Evolutionary conservation across 2,113 vertebrate species (phyloP).

Genomic region (Percina caprodes): DNA sequence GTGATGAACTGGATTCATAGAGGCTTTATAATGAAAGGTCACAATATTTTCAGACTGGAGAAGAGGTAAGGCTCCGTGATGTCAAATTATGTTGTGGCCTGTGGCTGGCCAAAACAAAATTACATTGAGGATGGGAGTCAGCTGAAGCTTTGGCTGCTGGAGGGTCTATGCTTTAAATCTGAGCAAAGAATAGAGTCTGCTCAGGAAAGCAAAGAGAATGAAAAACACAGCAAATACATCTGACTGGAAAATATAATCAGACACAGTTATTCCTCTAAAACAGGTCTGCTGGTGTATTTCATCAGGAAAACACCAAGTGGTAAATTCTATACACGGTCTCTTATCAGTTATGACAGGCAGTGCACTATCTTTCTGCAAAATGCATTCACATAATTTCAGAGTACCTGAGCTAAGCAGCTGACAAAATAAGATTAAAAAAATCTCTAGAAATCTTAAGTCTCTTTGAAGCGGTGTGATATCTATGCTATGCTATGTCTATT

Average conservation of each 20-base stretch:
- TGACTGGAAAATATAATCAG: slow-evolving; percentile 7
- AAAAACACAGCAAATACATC: slow-evolving; percentile 1
- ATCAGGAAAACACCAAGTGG: slow-evolving; percentile 26
- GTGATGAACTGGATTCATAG: slow-evolving; percentile 70
- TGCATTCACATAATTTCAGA: slow-evolving; percentile 45
- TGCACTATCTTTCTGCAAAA: slow-evolving; percentile 6
- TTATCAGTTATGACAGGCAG: slow-evolving; percentile 33
- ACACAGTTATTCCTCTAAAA: background rate
- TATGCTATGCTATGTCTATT: slow-evolving; percentile 25
- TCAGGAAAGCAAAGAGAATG: slow-evolving; percentile 10
- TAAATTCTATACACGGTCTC: slow-evolving; percentile 32
- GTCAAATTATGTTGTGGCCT: slow-evolving; percentile 74
- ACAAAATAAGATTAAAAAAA: slow-evolving; percentile 33
- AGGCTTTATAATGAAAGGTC: slow-evolving; percentile 76
- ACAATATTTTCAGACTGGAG: too few relatives aligned
- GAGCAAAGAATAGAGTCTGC: background rate
- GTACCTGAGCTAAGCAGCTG: slow-evolving; percentile 43
- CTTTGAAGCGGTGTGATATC: slow-evolving; percentile 64
- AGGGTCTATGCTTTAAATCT: slow-evolving; percentile 25
- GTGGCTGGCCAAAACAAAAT: slow-evolving; percentile 67
- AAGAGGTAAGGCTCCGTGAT: slow-evolving; percentile 58
- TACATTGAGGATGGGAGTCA: slow-evolving; percentile 51
- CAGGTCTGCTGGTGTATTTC: background rate
- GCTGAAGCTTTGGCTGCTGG: slow-evolving; percentile 32
- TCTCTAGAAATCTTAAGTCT: slow-evolving; percentile 56